phyloP scores from a whole-genome alignment of 2,888 invertebrate genomes.

The Silvanus unidentatus region DNA sequence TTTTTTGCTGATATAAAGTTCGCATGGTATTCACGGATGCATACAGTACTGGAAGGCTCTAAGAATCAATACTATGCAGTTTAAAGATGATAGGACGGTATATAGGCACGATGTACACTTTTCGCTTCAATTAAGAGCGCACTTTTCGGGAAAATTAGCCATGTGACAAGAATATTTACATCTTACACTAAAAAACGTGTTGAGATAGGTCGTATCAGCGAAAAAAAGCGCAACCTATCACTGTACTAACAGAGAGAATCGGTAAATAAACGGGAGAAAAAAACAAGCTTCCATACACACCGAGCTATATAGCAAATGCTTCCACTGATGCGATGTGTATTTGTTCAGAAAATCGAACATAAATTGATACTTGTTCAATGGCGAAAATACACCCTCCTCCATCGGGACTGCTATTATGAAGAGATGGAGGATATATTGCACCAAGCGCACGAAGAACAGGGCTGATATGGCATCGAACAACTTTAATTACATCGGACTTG shows the following conservation, averaged over 20 bases:
- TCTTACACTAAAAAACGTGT: constrained; percentile 6
- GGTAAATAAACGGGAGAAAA: neutral
- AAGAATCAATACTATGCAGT: constrained; percentile 42
- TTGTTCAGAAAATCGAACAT: constrained; percentile 3
- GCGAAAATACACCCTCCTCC: constrained; percentile 16
- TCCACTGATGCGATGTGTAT: neutral
- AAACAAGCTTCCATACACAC: too few relatives aligned
- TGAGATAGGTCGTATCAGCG: constrained; percentile 17
- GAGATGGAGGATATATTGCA: constrained; percentile 46
- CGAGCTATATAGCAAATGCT: too few relatives aligned
- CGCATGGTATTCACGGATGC: constrained; percentile 23
- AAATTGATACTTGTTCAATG: constrained; percentile 10
- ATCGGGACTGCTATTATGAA: constrained; percentile 38
- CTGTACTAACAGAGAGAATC: constrained; percentile 12
- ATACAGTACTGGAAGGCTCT: constrained; percentile 19
- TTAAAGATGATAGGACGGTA: constrained; percentile 41
- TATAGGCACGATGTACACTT: neutral
- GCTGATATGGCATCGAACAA: constrained; percentile 27
- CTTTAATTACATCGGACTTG: constrained; percentile 30
- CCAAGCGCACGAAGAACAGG: constrained; percentile 47
- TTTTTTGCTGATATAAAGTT: too few relatives aligned
- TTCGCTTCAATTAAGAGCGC: too few relatives aligned
- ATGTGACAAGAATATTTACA: too few relatives aligned
- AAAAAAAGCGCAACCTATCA: constrained; percentile 8
- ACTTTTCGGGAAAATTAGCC: too few relatives aligned